Evolutionary conservation across 2,888 invertebrate genomes (phyloP).

Genomic region (Laspeyria flexula): DNA sequence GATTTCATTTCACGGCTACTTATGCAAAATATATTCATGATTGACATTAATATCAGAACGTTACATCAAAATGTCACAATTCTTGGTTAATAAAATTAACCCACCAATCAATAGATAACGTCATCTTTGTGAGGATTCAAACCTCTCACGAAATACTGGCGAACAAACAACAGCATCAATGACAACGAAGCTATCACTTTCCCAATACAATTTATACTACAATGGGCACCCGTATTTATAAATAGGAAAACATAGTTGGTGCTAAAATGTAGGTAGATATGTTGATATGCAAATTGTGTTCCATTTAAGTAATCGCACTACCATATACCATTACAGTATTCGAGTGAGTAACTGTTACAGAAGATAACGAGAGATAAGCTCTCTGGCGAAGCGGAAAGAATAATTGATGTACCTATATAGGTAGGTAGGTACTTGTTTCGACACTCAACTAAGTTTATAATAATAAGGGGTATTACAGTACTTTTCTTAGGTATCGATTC

Average conservation of each 20-base stretch:
- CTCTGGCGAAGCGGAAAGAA: conserved; percentile 23
- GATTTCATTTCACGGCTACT: too few species aligned
- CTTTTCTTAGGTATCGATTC: neutral
- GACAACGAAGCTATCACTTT: too few species aligned
- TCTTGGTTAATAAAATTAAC: too few species aligned
- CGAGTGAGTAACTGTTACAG: conserved; percentile 56
- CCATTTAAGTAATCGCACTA: conserved; percentile 72
- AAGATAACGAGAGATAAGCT: conserved; percentile 64
- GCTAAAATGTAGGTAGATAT: conserved; percentile 51
- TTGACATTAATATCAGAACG: too few species aligned
- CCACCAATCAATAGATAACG: too few species aligned
- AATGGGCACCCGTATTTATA: neutral
- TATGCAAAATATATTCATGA: too few species aligned
- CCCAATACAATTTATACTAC: neutral
- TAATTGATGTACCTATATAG: neutral
- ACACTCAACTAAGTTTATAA: neutral
- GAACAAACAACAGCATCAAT: too few species aligned
- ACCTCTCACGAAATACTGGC: too few species aligned
- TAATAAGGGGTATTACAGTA: too few species aligned
- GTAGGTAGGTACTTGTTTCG: neutral
- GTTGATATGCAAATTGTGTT: conserved; percentile 71
- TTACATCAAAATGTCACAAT: too few species aligned
- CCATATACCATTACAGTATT: conserved; percentile 64
- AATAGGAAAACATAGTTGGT: conserved; percentile 22
- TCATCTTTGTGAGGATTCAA: too few species aligned